Conservation (phyloP, 2,113 vertebrate species). For the Mirza zaza region DNA sequence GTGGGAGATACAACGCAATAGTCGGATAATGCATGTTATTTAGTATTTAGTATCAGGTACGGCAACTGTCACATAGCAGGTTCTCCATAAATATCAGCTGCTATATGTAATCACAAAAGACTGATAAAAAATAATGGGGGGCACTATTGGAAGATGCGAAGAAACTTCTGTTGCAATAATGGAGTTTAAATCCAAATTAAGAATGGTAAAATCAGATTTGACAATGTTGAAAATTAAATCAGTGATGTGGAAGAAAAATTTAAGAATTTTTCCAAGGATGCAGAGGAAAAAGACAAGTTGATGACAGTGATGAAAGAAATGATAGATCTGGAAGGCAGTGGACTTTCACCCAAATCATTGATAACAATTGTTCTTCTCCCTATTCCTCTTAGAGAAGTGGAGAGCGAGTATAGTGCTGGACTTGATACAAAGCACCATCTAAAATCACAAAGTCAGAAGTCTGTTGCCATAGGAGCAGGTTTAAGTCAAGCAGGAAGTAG, state of each 20-base stretch:
- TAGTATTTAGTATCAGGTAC: not conserved
- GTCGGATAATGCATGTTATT: not conserved
- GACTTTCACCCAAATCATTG: not conserved
- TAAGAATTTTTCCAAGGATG: not conserved
- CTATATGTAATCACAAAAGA: not conserved
- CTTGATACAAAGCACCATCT: not conserved
- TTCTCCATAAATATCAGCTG: not conserved
- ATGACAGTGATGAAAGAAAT: not conserved
- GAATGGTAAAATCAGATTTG: not conserved
- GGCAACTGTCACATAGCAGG: not conserved
- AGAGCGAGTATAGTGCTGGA: not conserved
- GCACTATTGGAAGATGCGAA: not conserved
- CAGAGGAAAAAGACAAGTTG: not conserved
- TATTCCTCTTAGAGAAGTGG: not conserved
- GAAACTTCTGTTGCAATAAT: not conserved
- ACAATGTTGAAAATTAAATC: not conserved
- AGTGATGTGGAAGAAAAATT: not conserved
- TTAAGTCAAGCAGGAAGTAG: not conserved
- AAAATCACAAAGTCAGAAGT: not conserved
- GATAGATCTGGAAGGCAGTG: fast-evolving
- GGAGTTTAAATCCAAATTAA: not conserved
- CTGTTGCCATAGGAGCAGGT: not conserved
- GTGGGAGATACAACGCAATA: not conserved
- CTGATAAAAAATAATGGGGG: not conserved
- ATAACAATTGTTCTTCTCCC: not conserved